Evolutionary conservation across 2,113 vertebrate genomes (phyloP).

Genomic region (Pongo abelii): DNA sequence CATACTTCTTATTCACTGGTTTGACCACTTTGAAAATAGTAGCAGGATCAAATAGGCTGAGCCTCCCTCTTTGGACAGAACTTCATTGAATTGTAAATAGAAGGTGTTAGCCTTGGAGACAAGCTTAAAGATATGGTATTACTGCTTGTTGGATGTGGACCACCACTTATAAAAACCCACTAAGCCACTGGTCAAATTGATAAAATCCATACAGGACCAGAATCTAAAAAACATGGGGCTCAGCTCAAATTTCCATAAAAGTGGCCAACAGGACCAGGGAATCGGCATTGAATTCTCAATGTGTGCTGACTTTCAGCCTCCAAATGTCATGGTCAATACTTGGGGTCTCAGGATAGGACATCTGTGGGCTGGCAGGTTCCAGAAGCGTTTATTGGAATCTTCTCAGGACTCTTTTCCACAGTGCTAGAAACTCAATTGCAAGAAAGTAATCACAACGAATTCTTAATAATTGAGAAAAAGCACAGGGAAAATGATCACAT

Average conservation of each 20-base stretch:
- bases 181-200: constrained; percentile 13
- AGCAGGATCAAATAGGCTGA: background rate
- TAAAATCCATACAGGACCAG: constrained; percentile 28
- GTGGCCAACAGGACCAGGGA: background rate
- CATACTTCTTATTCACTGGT: background rate
- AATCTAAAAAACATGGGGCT: constrained; percentile 25
- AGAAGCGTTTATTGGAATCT: constrained; percentile 35
- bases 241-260: constrained; percentile 41
- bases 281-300: background rate
- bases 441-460: background rate
- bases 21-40: background rate
- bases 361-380: constrained; percentile 8
- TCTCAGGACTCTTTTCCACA: background rate
- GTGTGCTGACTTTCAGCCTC: background rate
- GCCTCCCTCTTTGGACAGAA: background rate
- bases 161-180: background rate
- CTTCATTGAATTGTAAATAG: background rate
- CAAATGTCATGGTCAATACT: background rate
- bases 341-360: background rate
- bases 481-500: background rate
- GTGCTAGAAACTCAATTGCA: background rate
- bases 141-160: background rate
- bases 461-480: background rate
- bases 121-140: background rate
- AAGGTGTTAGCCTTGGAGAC: background rate